These are phyloP conservation scores for Petrocephalus microphthalmus DNA, from an alignment of 2,113 vertebrate genomes.

Conservation along the genomic window DNA sequence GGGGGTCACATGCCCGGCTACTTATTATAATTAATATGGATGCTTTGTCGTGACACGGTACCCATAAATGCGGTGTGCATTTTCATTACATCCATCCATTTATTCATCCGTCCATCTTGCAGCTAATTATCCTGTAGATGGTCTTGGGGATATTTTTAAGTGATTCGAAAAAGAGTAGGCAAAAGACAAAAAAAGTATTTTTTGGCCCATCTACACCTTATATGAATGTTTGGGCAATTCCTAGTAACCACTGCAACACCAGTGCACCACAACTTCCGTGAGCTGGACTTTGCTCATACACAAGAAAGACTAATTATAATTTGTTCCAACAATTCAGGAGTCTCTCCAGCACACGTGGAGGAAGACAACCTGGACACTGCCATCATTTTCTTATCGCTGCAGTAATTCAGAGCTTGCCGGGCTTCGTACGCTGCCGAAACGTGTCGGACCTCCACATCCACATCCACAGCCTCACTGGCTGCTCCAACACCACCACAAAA, in stretches of 20 bases:
- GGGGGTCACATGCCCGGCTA: neutral
- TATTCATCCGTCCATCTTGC: neutral
- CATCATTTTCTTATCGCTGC: neutral
- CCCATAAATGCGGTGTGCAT: neutral
- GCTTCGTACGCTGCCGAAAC: neutral
- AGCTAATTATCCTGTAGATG: neutral
- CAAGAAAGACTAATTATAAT: neutral
- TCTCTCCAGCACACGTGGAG: neutral
- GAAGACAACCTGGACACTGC: neutral
- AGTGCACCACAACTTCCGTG: neutral
- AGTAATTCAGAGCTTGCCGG: neutral
- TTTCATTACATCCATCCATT: neutral
- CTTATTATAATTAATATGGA: neutral
- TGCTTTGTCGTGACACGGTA: neutral
- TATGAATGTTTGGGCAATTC: neutral
- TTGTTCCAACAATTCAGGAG: neutral
- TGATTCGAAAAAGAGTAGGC: neutral
- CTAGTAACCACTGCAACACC: neutral
- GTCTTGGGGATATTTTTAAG: neutral
- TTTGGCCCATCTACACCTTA: neutral
- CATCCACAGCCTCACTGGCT: neutral
- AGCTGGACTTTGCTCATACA: neutral
- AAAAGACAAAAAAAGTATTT: neutral
- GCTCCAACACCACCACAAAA: neutral
- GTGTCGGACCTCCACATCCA: neutral